These are phyloP conservation scores for Phymanthus crucifer DNA, from an alignment of 92 coral and sea anemone genomes.

Conservation along the genomic window DNA sequence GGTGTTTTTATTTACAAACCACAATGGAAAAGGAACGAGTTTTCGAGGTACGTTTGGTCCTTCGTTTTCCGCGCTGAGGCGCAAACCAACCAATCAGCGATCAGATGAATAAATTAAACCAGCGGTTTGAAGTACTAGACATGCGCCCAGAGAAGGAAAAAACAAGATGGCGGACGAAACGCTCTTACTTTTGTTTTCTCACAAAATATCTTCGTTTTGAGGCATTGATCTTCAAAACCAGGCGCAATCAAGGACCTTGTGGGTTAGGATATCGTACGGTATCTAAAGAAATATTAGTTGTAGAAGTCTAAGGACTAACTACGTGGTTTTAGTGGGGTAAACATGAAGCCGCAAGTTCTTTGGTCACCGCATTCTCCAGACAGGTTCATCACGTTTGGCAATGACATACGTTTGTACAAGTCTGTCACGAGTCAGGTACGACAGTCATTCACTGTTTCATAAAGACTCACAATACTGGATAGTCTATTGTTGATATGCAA, in stretches of 20 bases:
- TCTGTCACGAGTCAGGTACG: constrained; percentile 78
- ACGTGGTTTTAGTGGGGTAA: not conserved
- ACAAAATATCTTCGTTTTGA: not conserved
- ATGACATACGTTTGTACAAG: constrained; percentile 88
- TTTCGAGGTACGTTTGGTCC: not conserved
- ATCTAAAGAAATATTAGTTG: not conserved
- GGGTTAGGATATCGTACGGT: not conserved
- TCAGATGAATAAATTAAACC: constrained; percentile 12
- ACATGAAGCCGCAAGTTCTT: constrained; percentile 79
- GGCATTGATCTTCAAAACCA: not conserved
- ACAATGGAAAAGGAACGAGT: not conserved
- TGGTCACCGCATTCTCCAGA: constrained; percentile 93
- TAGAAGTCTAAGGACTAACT: not conserved
- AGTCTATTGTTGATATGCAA: not conserved
- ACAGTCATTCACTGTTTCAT: not conserved
- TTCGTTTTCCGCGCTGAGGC: constrained; percentile 65
- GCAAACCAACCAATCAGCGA: constrained; percentile 42
- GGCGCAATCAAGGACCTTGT: not conserved
- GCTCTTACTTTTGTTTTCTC: not conserved
- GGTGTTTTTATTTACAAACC: not conserved
- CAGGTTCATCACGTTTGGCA: constrained; percentile 83
- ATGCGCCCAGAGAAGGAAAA: constrained; percentile 32
- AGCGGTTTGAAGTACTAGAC: constrained; percentile 33
- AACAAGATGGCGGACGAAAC: constrained; percentile 65
- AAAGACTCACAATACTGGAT: not conserved